Percentiles rank a stretch among this genome's conserved stretches.
Conservation (phyloP, 2,113 vertebrate species). For the Coryphaenoides rupestris region DNA sequence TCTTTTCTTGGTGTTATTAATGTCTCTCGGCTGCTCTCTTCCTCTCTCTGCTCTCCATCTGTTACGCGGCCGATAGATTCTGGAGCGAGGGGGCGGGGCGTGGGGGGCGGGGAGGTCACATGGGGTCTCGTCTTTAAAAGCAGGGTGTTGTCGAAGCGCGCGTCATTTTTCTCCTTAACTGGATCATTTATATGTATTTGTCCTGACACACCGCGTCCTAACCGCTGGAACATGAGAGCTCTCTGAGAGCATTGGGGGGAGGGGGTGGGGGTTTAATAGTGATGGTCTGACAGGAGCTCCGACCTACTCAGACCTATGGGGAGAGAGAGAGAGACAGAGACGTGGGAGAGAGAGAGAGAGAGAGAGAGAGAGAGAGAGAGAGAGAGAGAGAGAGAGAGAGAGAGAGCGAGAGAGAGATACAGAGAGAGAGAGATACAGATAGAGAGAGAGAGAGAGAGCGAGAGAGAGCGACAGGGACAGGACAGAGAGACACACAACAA, state of each 20-base stretch:
- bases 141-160: no score
- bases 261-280: no score
- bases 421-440: background rate
- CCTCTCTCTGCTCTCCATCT: no score
- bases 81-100: constrained; percentile 4
- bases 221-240: no score
- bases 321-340: background rate
- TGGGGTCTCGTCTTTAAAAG: no score
- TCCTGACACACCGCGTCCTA: no score
- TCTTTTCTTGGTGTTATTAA: no score
- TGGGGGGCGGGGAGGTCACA: no score
- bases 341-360: background rate
- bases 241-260: no score
- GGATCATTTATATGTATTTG: constrained; percentile 19
- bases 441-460: background rate
- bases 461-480: background rate
- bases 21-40: no score
- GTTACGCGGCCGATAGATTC: no score
- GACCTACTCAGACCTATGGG: constrained; percentile 40
- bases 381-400: background rate
- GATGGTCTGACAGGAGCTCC: constrained; percentile 10
- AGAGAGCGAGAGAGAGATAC: background rate
- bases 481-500: background rate
- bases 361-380: background rate
- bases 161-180: no score